phyloP scores from a whole-genome alignment of 2,888 invertebrate species.

The Rhogogaster chlorosoma region DNA sequence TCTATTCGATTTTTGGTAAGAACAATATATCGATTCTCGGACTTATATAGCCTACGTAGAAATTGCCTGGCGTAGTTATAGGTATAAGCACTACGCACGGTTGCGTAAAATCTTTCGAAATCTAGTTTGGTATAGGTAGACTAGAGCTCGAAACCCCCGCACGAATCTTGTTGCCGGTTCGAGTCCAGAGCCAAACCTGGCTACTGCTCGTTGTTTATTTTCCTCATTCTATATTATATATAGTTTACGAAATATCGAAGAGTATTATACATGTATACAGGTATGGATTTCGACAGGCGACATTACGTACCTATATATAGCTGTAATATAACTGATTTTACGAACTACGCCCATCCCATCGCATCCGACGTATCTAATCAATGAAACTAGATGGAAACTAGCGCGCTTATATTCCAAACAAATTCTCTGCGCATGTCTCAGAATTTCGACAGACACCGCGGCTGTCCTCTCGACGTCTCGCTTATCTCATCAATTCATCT shows the following conservation, averaged over 20 bases:
- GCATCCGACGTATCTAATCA: conserved; percentile 25
- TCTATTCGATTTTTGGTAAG: not conserved
- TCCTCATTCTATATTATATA: no score
- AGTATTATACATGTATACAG: no score
- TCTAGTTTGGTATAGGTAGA: not conserved
- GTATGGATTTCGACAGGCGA: not conserved
- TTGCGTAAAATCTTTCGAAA: conserved; percentile 36
- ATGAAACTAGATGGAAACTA: conserved; percentile 46
- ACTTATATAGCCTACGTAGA: not conserved
- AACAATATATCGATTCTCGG: not conserved
- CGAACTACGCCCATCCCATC: conserved; percentile 2
- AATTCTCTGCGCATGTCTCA: conserved; percentile 41
- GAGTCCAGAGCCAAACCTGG: not conserved
- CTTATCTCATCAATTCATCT: not conserved
- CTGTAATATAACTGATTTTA: not conserved
- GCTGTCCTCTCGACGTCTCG: not conserved
- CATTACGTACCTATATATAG: not conserved
- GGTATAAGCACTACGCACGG: not conserved
- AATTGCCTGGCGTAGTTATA: not conserved
- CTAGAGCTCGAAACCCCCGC: not conserved
- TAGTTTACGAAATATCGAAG: conserved; percentile 4
- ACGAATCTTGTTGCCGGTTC: not conserved
- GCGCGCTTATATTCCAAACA: conserved; percentile 27
- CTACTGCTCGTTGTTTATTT: not conserved
- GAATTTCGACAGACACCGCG: not conserved